Evolutionary conservation across 2,797 vertebrate species (phyloP), one percentile per base, ranked within the genome.

Genomic region (Sebastes paucispinis): DNA sequence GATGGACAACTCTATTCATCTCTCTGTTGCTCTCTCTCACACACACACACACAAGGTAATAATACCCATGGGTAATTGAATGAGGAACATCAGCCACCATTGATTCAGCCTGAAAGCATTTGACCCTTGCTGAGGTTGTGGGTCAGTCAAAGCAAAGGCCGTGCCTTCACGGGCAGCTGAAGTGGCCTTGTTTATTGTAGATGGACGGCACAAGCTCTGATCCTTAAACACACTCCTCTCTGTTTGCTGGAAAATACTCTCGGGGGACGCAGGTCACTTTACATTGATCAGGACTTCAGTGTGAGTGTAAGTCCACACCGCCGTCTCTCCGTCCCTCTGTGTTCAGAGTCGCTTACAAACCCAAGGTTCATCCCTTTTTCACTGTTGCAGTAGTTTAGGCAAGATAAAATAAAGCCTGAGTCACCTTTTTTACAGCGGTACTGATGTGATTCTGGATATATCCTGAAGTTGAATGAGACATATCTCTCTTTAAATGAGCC

Each of bases 211-310:
- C 12, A 12, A 16, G n/a, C 76, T 68, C 54, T 75, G 78, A 84
- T 89, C 69, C 76, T 79, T 87, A 77, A 85, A 85, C 85, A 79
- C 63, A 77, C 32, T 67, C 50, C 34, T 65, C 73, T 8, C 34
- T 83, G 70, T 81, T 81, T 62, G 67, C 67, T 60, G 69, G 55
- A 80, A 81, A 90, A 76, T 25, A 3, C 71, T 86, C 84, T 54
- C 81, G 1, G 60, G 79, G 67, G 87, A 79, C 2, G 1, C 8
- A 13, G 75, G 58, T 88, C 83, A 74, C 58, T 63, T 84, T 82
- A 50, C 90, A 87, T 79, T 59, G 80, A 85, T 87, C 73, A 59
- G 54, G 60, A 77, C 57, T 57, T 57, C 29, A 55, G 25, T 13
- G 58, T 32, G 34, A 64, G 27, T 59, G 32, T 65, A 43, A 63